Conservation (phyloP, 2,888 invertebrate genomes). For the Melipona bicolor region DNA sequence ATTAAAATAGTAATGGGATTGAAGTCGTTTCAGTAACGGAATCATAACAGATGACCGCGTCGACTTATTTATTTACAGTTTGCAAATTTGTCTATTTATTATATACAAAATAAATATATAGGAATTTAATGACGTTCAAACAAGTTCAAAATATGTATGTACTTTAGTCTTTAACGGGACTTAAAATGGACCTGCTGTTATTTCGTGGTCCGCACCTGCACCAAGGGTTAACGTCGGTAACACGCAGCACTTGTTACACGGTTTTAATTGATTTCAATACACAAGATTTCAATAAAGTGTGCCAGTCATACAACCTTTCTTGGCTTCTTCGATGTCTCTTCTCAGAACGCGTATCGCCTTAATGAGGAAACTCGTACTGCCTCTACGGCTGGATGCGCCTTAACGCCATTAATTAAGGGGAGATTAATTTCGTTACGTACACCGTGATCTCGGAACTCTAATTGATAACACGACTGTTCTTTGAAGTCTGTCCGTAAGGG, state of each 20-base stretch:
- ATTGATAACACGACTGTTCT: conserved; percentile 57
- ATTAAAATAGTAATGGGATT: too few species aligned
- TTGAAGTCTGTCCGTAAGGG: conserved; percentile 31
- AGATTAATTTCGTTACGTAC: conserved; percentile 58
- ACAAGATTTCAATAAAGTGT: conserved; percentile 50
- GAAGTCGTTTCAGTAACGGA: too few species aligned
- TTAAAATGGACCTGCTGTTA: too few species aligned
- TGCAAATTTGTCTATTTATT: too few species aligned
- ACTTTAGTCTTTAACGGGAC: too few species aligned
- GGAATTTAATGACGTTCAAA: too few species aligned
- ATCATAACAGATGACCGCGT: too few species aligned
- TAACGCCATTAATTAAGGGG: conserved; percentile 57
- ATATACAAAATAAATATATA: too few species aligned
- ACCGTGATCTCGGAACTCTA: conserved; percentile 59
- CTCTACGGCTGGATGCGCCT: conserved; percentile 42
- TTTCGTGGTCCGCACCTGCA: too few species aligned
- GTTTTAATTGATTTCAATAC: conserved; percentile 19
- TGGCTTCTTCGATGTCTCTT: conserved; percentile 49
- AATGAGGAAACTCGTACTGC: conserved; percentile 60
- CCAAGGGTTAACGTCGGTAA: neutral
- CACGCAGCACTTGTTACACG: neutral
- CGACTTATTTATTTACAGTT: too few species aligned
- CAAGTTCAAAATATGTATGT: too few species aligned
- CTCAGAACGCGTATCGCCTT: conserved; percentile 52
- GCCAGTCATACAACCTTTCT: conserved; percentile 44